phyloP scores from a whole-genome alignment of 2,797 vertebrate species.

The Myotis myotis region DNA sequence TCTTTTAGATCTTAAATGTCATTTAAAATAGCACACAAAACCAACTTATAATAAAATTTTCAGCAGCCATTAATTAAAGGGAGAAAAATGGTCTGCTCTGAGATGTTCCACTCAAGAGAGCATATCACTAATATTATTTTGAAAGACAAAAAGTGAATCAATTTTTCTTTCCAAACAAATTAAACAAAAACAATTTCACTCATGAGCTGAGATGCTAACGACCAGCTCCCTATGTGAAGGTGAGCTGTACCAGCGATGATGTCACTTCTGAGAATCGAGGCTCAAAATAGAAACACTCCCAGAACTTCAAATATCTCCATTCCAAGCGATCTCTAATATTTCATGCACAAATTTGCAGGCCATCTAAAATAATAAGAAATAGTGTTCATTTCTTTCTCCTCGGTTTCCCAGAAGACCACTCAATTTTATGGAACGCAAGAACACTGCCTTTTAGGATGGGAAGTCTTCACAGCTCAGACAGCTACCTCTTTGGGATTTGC shows the following conservation, averaged over 20 bases:
- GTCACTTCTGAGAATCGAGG: conserved; percentile 63
- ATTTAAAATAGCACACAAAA: not conserved
- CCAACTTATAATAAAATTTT: conserved; percentile 40
- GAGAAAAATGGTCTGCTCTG: conserved; percentile 48
- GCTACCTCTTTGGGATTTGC: conserved; percentile 74
- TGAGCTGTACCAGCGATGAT: conserved; percentile 19
- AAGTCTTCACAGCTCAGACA: conserved; percentile 71
- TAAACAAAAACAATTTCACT: conserved; percentile 82
- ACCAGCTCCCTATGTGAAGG: conserved; percentile 43
- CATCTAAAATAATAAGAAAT: conserved; percentile 53
- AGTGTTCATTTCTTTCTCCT: conserved; percentile 61
- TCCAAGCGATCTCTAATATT: conserved; percentile 27
- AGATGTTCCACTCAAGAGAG: conserved; percentile 50
- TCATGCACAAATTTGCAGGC: conserved; percentile 52
- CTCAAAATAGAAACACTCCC: conserved; percentile 30
- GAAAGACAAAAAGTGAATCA: conserved; percentile 47
- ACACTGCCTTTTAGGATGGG: conserved; percentile 74
- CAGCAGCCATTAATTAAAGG: conserved; percentile 47
- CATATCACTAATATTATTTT: conserved; percentile 10
- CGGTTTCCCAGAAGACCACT: conserved; percentile 73
- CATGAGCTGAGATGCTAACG: conserved; percentile 74
- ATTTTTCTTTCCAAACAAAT: conserved; percentile 72
- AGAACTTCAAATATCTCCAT: conserved; percentile 34
- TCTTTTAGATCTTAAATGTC: conserved; percentile 18
- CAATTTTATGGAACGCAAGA: conserved; percentile 66